Conservation (phyloP, 2,888 invertebrate species). For the Platerodrilus igneus region DNA sequence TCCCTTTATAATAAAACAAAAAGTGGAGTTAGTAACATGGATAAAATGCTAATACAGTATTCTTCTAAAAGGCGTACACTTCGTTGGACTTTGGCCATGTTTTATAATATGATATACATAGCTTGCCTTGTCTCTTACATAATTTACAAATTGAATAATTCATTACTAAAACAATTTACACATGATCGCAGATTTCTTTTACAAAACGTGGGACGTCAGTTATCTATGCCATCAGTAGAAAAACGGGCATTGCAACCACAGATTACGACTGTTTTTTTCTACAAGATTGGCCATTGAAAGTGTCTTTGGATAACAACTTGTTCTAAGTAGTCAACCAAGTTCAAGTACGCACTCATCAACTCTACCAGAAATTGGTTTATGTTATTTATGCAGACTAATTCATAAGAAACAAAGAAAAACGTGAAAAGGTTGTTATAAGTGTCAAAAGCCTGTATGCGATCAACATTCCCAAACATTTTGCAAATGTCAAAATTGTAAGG, state of each 20-base stretch:
- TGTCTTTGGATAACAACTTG: constrained; percentile 6
- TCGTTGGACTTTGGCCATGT: constrained; percentile 20
- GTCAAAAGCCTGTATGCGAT: too few species aligned
- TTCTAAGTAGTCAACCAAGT: too few species aligned
- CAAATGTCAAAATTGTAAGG: too few species aligned
- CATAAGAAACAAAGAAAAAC: too few species aligned
- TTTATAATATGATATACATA: constrained; percentile 9
- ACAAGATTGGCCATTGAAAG: constrained; percentile 7
- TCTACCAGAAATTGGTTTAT: too few species aligned
- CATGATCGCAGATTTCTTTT: constrained; percentile 7
- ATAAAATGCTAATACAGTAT: constrained; percentile 25
- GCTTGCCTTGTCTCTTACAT: constrained; percentile 10
- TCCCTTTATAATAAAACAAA: constrained; percentile 27
- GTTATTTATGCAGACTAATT: too few species aligned
- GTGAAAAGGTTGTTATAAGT: too few species aligned
- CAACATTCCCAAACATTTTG: too few species aligned
- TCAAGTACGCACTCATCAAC: too few species aligned
- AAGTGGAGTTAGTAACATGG: constrained; percentile 26
- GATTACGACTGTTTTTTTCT: constrained; percentile 4
- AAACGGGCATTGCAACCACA: constrained; percentile 5
- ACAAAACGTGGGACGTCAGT: constrained; percentile 8
- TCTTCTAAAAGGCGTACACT: constrained; percentile 19
- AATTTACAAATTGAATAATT: constrained; percentile 9
- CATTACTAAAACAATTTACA: constrained; percentile 4
- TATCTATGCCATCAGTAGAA: constrained; percentile 5